Percentiles rank a stretch among this genome's conserved stretches.
Evolutionary conservation across 2,888 invertebrate genomes (phyloP).

Genomic region (Acronicta aceris): DNA sequence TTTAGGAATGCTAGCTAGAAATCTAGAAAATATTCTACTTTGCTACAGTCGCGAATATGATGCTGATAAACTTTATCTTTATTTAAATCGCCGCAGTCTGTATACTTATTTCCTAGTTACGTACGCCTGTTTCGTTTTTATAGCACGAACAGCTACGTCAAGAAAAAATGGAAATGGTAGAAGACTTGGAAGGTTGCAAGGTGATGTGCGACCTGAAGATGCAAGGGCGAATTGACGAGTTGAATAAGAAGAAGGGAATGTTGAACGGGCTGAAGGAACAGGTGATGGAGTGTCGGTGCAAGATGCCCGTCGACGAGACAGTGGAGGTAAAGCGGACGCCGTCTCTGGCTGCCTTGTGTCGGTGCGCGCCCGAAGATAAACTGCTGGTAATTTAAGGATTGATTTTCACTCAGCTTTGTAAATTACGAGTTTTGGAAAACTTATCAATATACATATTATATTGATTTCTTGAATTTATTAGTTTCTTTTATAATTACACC

Average conservation of each 20-base stretch:
- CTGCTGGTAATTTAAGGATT: constrained; percentile 59
- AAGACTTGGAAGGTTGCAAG: constrained; percentile 78
- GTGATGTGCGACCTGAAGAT: constrained; percentile 69
- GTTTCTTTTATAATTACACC: too few species aligned
- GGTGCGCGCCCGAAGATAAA: constrained; percentile 73
- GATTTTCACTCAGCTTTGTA: background rate
- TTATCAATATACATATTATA: too few species aligned
- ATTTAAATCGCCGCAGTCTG: too few species aligned
- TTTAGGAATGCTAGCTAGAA: too few species aligned
- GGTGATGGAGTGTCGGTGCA: constrained; percentile 78
- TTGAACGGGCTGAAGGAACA: constrained; percentile 65
- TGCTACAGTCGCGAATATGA: too few species aligned
- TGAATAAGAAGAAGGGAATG: constrained; percentile 67
- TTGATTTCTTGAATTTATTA: too few species aligned
- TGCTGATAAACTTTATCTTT: too few species aligned
- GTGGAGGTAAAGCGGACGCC: constrained; percentile 80
- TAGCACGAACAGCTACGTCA: constrained; percentile 70
- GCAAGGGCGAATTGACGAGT: constrained; percentile 64
- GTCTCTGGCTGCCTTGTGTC: constrained; percentile 78
- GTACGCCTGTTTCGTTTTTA: background rate
- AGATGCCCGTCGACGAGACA: constrained; percentile 70
- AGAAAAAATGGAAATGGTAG: constrained; percentile 70
- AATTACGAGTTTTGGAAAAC: too few species aligned
- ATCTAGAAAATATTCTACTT: too few species aligned
- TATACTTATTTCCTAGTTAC: background rate